Conservation (phyloP, 2,113 vertebrate genomes). For the Xerus inauris region DNA sequence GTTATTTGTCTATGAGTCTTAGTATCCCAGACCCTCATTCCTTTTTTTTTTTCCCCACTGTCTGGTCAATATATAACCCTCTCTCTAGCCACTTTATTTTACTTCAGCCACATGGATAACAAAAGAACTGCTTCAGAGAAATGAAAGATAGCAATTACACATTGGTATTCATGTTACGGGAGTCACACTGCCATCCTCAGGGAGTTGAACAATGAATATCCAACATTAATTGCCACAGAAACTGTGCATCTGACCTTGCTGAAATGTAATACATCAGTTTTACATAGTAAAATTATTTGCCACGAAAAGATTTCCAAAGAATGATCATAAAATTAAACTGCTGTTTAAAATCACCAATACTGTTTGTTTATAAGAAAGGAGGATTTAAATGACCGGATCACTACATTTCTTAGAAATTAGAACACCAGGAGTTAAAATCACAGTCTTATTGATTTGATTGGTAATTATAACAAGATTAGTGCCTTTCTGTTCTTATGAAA, state of each 20-base stretch:
- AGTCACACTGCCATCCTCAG: conserved; percentile 82
- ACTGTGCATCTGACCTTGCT: conserved; percentile 85
- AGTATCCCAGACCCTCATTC: background rate
- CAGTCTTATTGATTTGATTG: background rate
- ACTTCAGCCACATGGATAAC: conserved; percentile 72
- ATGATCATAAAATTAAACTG: conserved; percentile 57
- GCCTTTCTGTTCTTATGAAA: background rate
- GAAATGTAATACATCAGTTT: conserved; percentile 81
- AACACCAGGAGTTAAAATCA: background rate
- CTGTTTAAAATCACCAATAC: conserved; percentile 20
- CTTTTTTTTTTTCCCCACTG: conserved; percentile 9
- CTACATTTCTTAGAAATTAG: conserved; percentile 36
- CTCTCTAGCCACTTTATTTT: conserved; percentile 46
- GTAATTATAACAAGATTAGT: background rate
- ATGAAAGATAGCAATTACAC: conserved; percentile 85
- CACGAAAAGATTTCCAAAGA: conserved; percentile 63
- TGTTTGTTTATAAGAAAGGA: conserved; percentile 51
- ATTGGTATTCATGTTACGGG: conserved; percentile 85
- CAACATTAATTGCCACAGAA: conserved; percentile 87
- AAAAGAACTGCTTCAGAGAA: conserved; percentile 77
- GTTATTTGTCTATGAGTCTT: conserved; percentile 54
- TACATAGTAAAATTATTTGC: conserved; percentile 68
- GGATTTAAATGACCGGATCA: background rate
- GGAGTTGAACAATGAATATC: conserved; percentile 85
- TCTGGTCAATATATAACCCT: conserved; percentile 19